Base-by-base conservation (phyloP, 2,797 vertebrate species). In the Strix occidentalis region DNA sequence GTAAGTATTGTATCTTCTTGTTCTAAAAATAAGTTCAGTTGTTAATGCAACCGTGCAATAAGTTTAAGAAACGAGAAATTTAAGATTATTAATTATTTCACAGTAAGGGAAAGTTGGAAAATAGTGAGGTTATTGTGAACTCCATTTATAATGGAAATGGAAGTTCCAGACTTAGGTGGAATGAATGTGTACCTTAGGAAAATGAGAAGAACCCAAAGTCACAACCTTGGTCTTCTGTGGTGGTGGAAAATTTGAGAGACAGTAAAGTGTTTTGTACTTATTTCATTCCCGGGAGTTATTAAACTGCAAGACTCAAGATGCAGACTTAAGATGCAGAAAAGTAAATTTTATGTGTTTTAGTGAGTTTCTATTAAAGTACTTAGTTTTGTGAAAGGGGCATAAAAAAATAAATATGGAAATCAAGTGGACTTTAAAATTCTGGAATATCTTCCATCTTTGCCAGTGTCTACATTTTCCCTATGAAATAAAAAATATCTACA, bases 1-100 rank as follows among this genome's bases (percentile, higher is more conserved):
- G 99, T 99, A 90, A 98, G 99, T 98, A 81, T 39, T 70, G 9
- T 11, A 28, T 70, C 9, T 65, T 64, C 23, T 61, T 45, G 16
- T 54, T 72, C 33, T 87, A 70, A 83, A 80, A 75, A 26, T 7
- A 57, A 72, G 9, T 21, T 60, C 8, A 29, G 11, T 53, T 84
- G 23, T 68, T 75, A 79, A 69, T 60, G 53, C 33, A 87, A 31
- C 15, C 0, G 1, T 78, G 25, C 4, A 54, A 12, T 71, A 43
- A 31, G 6, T 60, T 93, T 37, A 57, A 87, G 60, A 87, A 94
- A 48, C 45, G 39, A 31, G 56, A 69, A 74, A 66, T 6, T 46
- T 37, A n/a, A 76, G 12, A 2, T 79, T 20, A 46, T 43, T n/a
- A 45, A 46, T 37, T 17, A 24, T 72, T 70, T 77, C 24, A 17